Percentiles rank a stretch among this genome's conserved stretches.
Conservation (phyloP, 2,797 vertebrate species). For the Aselliscus stoliczkanus region DNA sequence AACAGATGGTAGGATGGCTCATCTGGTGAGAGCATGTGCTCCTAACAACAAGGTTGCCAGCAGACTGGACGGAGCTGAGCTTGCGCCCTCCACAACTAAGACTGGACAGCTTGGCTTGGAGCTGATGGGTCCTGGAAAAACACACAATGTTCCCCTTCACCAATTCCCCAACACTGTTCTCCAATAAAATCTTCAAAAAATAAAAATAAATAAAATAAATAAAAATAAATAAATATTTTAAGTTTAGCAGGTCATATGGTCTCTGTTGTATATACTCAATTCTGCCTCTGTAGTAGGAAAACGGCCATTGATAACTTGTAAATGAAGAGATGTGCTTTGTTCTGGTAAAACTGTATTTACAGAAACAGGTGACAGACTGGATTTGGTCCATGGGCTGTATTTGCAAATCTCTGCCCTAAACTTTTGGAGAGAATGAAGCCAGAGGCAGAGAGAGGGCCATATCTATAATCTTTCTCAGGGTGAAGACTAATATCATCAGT, state of each 20-base stretch:
- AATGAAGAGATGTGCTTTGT: background rate
- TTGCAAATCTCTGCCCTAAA: background rate
- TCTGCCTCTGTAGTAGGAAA: background rate
- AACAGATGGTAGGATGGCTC: no score
- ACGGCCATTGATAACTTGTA: background rate
- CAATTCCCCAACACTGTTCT: no score
- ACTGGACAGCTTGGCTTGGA: no score
- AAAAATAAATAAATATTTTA: background rate
- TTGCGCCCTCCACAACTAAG: no score
- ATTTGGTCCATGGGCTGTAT: background rate
- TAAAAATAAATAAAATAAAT: no score
- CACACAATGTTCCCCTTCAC: no score
- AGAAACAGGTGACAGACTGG: background rate
- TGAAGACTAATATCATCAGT: background rate
- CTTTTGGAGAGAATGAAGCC: background rate
- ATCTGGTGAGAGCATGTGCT: no score
- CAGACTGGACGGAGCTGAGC: no score
- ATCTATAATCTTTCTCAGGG: background rate
- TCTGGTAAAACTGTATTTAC: slow-evolving; percentile 23
- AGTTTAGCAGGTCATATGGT: background rate
- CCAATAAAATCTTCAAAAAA: no score
- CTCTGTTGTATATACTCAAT: background rate
- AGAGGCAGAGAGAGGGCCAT: background rate
- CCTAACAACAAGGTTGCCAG: no score
- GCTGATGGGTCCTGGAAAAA: no score